These are phyloP conservation scores for Gonatopus flavifemur DNA, from an alignment of 1,140 invertebrate genomes.

Conservation along the genomic window DNA sequence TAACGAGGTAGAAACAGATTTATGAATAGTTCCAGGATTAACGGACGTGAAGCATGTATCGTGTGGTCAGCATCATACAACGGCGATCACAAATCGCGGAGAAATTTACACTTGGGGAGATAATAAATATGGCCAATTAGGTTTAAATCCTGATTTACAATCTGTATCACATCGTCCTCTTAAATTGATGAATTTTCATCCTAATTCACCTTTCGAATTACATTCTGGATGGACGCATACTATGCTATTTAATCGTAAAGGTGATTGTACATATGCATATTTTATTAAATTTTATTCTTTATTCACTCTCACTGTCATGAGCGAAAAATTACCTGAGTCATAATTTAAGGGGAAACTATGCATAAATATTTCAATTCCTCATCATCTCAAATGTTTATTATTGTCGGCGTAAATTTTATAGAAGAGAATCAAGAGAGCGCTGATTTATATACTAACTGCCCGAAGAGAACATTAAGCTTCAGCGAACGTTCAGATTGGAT, in stretches of 20 bases:
- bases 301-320: too few species aligned
- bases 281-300: constrained; percentile 1
- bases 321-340: too few species aligned
- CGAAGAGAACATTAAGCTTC: too few species aligned
- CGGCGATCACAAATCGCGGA: constrained; percentile 62
- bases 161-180: constrained; percentile 59
- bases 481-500: too few species aligned
- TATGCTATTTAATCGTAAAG: constrained; percentile 63
- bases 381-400: too few species aligned
- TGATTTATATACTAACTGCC: too few species aligned
- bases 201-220: constrained; percentile 30
- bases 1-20: too few species aligned
- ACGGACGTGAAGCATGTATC: constrained; percentile 60
- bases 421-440: too few species aligned
- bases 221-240: constrained; percentile 76
- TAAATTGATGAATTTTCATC: constrained; percentile 37
- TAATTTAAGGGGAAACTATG: too few species aligned
- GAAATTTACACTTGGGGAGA: constrained; percentile 71
- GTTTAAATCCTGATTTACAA: constrained; percentile 55
- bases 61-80: constrained; percentile 75
- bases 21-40: constrained; percentile 57
- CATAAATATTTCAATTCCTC: too few species aligned
- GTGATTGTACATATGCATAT: constrained; percentile 24
- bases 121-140: constrained; percentile 74
- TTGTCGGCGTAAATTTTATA: constrained; percentile 6